These are phyloP conservation scores for Acanthisitta chloris DNA, from an alignment of 2,113 vertebrate genomes.

Conservation along the genomic window DNA sequence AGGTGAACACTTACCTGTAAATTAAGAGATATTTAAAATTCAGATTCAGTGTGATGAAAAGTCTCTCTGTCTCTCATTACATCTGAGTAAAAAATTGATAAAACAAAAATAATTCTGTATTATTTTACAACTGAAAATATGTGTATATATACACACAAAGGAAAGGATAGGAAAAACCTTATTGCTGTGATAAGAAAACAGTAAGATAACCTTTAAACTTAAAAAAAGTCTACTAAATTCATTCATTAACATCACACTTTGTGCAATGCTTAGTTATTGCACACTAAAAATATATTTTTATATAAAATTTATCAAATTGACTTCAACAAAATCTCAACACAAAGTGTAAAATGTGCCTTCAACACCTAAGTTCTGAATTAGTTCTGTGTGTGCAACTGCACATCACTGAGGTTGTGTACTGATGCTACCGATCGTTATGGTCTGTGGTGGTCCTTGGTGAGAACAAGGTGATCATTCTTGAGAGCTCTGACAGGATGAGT, in stretches of 20 bases:
- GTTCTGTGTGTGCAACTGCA: too few species aligned
- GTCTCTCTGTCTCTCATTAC: neutral
- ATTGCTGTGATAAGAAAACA: neutral
- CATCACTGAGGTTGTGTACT: neutral
- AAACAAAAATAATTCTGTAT: neutral
- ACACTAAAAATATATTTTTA: neutral
- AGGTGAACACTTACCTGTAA: neutral
- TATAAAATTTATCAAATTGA: neutral
- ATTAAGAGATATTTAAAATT: neutral
- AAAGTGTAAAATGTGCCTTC: neutral
- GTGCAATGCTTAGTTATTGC: neutral
- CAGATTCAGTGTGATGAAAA: neutral
- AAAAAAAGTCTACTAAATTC: neutral
- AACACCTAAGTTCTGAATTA: neutral
- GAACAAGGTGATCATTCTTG: neutral
- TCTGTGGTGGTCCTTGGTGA: neutral
- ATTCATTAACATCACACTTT: neutral
- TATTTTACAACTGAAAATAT: neutral
- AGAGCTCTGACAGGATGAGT: neutral
- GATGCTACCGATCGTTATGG: neutral
- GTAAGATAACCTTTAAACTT: neutral
- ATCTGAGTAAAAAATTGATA: neutral
- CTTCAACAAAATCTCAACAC: neutral
- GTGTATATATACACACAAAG: rapidly evolving
- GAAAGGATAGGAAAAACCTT: neutral